Base-by-base conservation (phyloP, 2,888 invertebrate genomes). In the Oscheius sp. region DNA sequence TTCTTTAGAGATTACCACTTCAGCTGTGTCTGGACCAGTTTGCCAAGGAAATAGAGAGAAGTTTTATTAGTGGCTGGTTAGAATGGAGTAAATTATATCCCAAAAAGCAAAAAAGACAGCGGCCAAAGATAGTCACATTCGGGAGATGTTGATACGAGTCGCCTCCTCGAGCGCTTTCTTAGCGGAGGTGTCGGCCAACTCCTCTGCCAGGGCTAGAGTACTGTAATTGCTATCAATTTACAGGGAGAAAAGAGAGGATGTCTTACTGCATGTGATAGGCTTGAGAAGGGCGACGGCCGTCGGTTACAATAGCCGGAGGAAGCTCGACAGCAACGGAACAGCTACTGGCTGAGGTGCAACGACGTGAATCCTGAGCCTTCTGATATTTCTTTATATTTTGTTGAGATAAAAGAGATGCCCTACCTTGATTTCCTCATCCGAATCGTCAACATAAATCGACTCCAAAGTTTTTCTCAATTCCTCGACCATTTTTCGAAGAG, bases 211-310 rank as follows among this genome's bases (percentile, higher is more conserved):
- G 16, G 13, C 21, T 1, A 68, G 55, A 18, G 55, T 56, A 1
- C 55, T 56, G 25, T 18, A 23, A 55, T 23, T 23, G 23, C 25
- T 23, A 23, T 23, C 5, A 16, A 35, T 18, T 41, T 55, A 7
- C 9, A 1, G 12, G 61, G 18, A 23, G 41, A 21, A 35, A 1
- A 41, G 35, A 9, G 35, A 35, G 7, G 23, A 45, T 2, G 27
- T 1, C 55, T 56, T 43, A 56, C 56, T 55, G 43, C 9, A 56
- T 43, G 23, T 55, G 55, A 45, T 25, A 55, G n/a, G 70, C 70
- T 45, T 70, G 70, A 25, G 59, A 59, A 0, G 70, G 70, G 21
- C 70, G 58, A 35, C 70, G 58, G n/a, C 70, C 70, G 23, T 70
- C 70, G 13, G 59, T 58, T 9, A 70, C 7, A 18, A 56, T 29